Evolutionary conservation across 2,797 vertebrate species (phyloP).

Genomic region (Gallinago solitaria): DNA sequence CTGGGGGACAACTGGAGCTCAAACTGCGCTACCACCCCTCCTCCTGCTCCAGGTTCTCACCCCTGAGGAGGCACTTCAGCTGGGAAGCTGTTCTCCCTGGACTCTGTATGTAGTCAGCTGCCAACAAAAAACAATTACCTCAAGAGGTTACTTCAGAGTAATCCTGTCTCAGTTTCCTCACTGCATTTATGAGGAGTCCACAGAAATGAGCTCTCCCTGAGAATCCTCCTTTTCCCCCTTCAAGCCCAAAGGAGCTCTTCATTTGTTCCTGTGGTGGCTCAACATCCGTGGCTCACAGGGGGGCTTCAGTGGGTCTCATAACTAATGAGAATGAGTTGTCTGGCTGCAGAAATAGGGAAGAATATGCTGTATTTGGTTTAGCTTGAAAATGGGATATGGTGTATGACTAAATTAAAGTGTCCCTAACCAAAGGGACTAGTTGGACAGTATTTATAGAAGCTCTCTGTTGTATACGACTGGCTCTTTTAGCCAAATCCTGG

Average conservation of each 20-base stretch:
- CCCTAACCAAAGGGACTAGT: background rate
- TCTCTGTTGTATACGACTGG: background rate
- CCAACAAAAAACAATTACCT: background rate
- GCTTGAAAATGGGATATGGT: background rate
- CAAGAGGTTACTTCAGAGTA: background rate
- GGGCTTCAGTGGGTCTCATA: background rate
- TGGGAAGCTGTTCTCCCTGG: background rate
- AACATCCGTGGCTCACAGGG: background rate
- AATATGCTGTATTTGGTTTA: background rate
- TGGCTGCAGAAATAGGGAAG: background rate
- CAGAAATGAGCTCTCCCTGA: accelerated
- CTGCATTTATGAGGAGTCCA: background rate
- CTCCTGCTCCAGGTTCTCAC: background rate
- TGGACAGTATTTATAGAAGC: background rate
- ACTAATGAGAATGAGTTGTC: background rate
- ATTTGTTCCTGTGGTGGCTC: background rate
- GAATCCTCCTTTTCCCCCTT: background rate
- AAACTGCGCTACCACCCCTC: background rate
- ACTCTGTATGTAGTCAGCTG: background rate
- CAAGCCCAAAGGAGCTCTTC: background rate
- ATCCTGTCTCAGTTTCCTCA: background rate
- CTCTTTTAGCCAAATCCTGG: background rate
- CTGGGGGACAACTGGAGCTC: background rate
- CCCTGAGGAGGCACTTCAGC: background rate
- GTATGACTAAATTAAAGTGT: background rate